Evolutionary conservation across 2,113 vertebrate species (phyloP).

Genomic region (Tilapia sparmanii): DNA sequence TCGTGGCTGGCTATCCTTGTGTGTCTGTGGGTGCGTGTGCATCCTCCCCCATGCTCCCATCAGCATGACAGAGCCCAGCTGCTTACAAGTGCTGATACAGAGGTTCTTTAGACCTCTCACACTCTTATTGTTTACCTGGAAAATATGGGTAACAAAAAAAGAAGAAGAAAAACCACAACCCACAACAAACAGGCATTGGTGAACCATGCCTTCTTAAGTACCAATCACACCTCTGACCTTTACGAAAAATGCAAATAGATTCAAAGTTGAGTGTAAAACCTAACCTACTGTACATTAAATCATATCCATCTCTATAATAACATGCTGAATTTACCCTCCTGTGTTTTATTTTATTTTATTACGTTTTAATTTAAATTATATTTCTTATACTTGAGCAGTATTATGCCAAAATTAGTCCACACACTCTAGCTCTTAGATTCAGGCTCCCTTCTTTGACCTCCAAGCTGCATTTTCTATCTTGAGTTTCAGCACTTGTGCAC

Average conservation of each 20-base stretch:
- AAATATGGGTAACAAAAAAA: background rate
- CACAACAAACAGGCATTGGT: background rate
- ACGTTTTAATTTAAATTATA: background rate
- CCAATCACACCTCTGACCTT: background rate
- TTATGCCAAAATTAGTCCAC: background rate
- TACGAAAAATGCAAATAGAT: background rate
- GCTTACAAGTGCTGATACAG: slow-evolving; percentile 20
- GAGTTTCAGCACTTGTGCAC: background rate
- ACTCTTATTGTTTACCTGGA: background rate
- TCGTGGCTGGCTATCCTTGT: background rate
- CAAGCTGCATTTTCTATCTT: background rate
- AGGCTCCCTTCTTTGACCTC: background rate
- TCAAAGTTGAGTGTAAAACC: background rate
- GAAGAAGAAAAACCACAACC: background rate
- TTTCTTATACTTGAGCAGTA: background rate
- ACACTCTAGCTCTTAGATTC: background rate
- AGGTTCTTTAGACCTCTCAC: slow-evolving; percentile 8
- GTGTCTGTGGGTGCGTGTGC: background rate
- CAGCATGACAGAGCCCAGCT: slow-evolving; percentile 46
- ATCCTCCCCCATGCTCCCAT: background rate
- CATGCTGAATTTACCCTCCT: background rate
- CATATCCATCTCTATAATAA: background rate
- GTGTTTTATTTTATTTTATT: background rate
- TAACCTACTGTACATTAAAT: background rate
- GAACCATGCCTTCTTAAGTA: background rate